A percentile compares a stretch with the other conserved stretches of the same genome.
These are phyloP conservation scores for Charina bottae DNA, from an alignment of 2,113 vertebrate species.

Conservation along the genomic window DNA sequence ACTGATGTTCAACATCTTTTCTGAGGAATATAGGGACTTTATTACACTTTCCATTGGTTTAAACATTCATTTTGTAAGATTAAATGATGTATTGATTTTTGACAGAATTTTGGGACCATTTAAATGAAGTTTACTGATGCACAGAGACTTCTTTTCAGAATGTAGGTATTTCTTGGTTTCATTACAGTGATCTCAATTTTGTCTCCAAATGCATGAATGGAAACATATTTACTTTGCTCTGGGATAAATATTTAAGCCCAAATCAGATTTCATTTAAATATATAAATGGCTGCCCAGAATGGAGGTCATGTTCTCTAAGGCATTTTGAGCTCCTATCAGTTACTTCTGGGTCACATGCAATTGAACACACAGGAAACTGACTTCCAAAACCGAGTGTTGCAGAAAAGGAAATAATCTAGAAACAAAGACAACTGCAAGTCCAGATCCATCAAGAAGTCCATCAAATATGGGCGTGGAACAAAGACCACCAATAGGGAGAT, in stretches of 20 bases:
- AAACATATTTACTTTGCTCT: constrained; percentile 28
- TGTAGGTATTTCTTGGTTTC: constrained; percentile 35
- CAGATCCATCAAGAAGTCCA: neutral
- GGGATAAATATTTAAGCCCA: constrained; percentile 26
- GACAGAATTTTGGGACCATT: constrained; percentile 37
- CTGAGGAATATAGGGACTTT: neutral
- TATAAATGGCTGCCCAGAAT: neutral
- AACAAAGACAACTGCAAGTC: neutral
- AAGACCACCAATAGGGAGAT: neutral
- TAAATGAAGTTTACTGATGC: constrained; percentile 33
- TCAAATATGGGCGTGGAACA: neutral
- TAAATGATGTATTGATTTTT: constrained; percentile 24
- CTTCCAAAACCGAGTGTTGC: neutral
- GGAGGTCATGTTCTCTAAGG: neutral
- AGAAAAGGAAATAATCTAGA: neutral
- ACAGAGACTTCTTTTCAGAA: constrained; percentile 30
- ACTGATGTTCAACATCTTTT: neutral
- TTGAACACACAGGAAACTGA: neutral
- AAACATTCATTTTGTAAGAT: constrained; percentile 1
- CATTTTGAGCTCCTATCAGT: neutral
- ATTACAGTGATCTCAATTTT: constrained; percentile 27
- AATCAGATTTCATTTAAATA: constrained; percentile 16
- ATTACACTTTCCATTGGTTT: neutral
- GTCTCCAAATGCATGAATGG: constrained; percentile 27
- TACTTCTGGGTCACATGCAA: neutral